Evolutionary conservation across 2,113 vertebrate genomes (phyloP).

Genomic region (Hippocampus barbouri): DNA sequence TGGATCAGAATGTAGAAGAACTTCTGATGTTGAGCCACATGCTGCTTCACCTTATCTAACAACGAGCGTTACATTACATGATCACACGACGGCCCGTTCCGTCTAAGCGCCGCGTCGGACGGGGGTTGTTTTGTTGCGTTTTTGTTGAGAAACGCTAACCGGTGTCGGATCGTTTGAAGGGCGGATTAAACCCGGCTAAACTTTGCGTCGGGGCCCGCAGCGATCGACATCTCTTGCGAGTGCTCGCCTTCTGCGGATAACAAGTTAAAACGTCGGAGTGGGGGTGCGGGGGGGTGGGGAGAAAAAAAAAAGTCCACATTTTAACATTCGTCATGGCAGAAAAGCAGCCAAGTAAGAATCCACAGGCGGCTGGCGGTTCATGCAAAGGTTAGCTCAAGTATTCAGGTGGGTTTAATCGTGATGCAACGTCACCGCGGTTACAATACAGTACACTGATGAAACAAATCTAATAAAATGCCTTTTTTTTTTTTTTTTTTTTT

Average conservation of each 20-base stretch:
- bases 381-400: background rate
- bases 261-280: background rate
- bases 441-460: conserved; percentile 12
- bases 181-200: conserved; percentile 2
- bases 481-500: conserved; percentile 5
- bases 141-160: background rate
- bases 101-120: background rate
- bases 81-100: background rate
- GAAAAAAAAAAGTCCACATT: background rate
- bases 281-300: no score
- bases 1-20: no score
- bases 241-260: conserved; percentile 3
- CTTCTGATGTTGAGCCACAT: background rate
- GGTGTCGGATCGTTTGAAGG: background rate
- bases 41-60: background rate
- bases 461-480: conserved; percentile 3
- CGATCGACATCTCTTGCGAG: conserved; percentile 2
- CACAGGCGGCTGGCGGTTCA: background rate
- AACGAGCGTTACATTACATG: background rate
- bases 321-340: background rate
- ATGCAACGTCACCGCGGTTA: background rate
- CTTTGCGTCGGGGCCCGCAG: conserved; percentile 2
- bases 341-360: background rate
- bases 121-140: background rate
- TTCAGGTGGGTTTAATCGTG: background rate